phyloP scores from a whole-genome alignment of 2,888 invertebrate species.

The Amiota mariae region DNA sequence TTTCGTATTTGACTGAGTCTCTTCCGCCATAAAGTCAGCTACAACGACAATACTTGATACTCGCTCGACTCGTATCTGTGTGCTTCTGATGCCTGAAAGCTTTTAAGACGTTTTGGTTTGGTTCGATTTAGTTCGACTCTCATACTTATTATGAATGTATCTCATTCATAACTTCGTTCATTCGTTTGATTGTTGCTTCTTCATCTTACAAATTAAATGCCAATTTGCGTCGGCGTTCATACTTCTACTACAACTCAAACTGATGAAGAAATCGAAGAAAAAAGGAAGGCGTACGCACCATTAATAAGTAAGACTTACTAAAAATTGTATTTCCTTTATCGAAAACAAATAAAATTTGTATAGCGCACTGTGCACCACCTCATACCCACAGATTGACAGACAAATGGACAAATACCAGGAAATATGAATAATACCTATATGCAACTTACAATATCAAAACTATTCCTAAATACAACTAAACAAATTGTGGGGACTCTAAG shows the following conservation, averaged over 20 bases:
- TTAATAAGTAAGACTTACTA: constrained; percentile 33
- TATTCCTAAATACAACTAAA: too few relatives aligned
- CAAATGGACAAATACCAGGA: background rate
- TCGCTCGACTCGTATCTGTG: background rate
- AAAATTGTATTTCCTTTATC: constrained; percentile 41
- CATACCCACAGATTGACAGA: background rate
- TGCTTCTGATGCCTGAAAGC: background rate
- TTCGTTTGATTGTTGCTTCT: background rate
- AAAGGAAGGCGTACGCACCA: too few relatives aligned
- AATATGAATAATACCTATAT: too few relatives aligned
- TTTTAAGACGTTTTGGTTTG: background rate
- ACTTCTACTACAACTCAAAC: too few relatives aligned
- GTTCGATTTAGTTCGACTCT: background rate
- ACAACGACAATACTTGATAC: background rate
- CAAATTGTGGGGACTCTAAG: too few relatives aligned
- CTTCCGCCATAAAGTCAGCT: too few relatives aligned
- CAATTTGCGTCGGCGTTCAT: constrained; percentile 32
- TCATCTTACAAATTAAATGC: constrained; percentile 19
- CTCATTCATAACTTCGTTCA: background rate
- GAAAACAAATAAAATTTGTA: too few relatives aligned
- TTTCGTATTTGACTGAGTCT: constrained; percentile 43
- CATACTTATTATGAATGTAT: too few relatives aligned
- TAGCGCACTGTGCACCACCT: too few relatives aligned
- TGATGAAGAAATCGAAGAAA: too few relatives aligned
- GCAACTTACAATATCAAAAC: too few relatives aligned